These are phyloP conservation scores for Microtus oregoni DNA, from an alignment of 2,113 vertebrate genomes.

Conservation along the genomic window DNA sequence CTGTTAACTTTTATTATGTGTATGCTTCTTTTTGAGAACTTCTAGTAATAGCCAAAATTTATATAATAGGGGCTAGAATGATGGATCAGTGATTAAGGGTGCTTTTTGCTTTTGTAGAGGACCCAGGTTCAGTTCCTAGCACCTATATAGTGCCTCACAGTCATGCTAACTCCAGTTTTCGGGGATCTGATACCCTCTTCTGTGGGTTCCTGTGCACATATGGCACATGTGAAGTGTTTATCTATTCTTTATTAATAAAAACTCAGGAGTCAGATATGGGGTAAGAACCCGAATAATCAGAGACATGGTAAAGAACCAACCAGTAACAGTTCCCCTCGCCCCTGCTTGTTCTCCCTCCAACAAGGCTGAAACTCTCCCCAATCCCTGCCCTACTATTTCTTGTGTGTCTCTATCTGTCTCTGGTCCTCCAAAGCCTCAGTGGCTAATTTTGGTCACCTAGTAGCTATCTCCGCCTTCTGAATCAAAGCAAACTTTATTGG, in stretches of 20 bases:
- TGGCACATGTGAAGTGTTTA: neutral
- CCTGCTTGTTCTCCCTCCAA: neutral
- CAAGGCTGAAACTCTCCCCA: neutral
- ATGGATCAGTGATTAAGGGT: neutral
- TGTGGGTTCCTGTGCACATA: neutral
- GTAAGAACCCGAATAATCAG: neutral
- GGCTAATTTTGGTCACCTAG: neutral
- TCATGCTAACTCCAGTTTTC: neutral
- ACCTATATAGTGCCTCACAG: neutral
- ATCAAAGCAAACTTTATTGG: neutral
- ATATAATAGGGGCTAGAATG: neutral
- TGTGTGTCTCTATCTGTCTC: neutral
- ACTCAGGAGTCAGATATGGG: neutral
- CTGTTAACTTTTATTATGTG: neutral
- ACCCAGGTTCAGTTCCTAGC: neutral
- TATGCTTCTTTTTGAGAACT: neutral
- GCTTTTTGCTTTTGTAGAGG: neutral
- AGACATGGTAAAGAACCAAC: neutral
- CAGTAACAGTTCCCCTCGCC: neutral
- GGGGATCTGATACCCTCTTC: neutral
- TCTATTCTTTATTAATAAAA: neutral
- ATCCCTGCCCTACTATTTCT: neutral
- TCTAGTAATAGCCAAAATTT: neutral
- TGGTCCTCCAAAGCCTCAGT: neutral
- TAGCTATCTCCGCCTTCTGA: neutral